These are phyloP conservation scores for Chorisops tibialis DNA, from an alignment of 2,888 invertebrate genomes.

Conservation along the genomic window DNA sequence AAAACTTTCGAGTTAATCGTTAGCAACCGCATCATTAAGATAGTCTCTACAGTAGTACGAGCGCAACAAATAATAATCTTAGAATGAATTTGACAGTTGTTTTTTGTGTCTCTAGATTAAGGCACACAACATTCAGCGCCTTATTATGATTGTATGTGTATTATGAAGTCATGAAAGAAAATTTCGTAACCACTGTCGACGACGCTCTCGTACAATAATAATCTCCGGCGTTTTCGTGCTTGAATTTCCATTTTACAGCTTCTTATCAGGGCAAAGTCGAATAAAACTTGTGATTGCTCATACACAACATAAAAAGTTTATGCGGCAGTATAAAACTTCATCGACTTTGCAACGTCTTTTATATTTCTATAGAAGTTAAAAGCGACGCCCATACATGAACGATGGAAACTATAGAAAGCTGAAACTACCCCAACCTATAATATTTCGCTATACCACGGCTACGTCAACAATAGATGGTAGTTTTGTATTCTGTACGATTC, in stretches of 20 bases:
- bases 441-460: background rate
- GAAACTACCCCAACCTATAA: background rate
- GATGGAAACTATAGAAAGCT: background rate
- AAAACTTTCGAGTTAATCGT: too few relatives aligned
- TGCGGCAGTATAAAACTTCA: constrained; percentile 24
- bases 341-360: background rate
- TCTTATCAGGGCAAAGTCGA: constrained; percentile 27
- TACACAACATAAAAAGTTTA: constrained; percentile 29
- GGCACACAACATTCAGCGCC: background rate
- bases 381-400: constrained; percentile 7
- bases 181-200: background rate
- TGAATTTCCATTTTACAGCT: constrained; percentile 29
- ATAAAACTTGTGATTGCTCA: constrained; percentile 28
- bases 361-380: background rate
- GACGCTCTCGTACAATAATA: background rate
- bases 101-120: background rate
- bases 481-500: too few relatives aligned
- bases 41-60: too few relatives aligned
- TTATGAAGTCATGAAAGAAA: too few relatives aligned
- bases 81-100: constrained; percentile 3
- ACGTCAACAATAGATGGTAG: too few relatives aligned
- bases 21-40: too few relatives aligned
- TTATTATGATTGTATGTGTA: background rate
- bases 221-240: constrained; percentile 8
- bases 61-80: constrained; percentile 8